Evolutionary conservation across 1,140 invertebrate species (phyloP), one percentile per base, ranked within the genome.

Genomic region (Luehdorfia chinensis): DNA sequence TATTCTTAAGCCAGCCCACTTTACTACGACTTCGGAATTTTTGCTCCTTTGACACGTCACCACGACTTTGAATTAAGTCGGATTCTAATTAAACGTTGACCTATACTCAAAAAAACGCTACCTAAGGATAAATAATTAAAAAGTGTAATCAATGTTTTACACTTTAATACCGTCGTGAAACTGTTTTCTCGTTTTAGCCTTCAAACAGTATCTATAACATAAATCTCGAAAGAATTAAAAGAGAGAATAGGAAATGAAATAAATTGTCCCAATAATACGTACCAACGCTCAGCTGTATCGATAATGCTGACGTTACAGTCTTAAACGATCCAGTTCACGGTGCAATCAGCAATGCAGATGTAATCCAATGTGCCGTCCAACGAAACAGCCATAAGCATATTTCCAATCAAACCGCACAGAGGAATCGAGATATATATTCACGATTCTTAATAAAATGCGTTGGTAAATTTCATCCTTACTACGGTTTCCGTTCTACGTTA

Each of bases 401-500:
- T 77, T 65, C 67, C 75, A 76, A 76, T 78, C 75, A 78, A 71
- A 73, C 64, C 63, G 49, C 58, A 69, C 50, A 59, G 48, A 67
- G 50, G 53, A 61, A 68, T 63, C 53, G 55, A 67, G 61, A 74
- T 63, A 74, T 60, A 71, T 53, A 68, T 65, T 66, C 64, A 53
- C 65, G 50, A 66, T 78, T 75, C 74, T 71, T 74, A 79, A 77
- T 77, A 79, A 79, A 77, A 79, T 75, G 67, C 68, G 66, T 75
- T 69, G 63, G 63, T 69, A 66, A 69, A 72, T 67, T 74, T 61
- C 55, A 28, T 23, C 49, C 12, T 25, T 32, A 9, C 25, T 31
- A 47, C 46, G 16, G 6, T 5, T 28, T 13, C 28, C 28, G 7
- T 7, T 7, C 12, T 47, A 59, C 34, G 27, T 56, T 9, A 23